These are phyloP conservation scores for Leptonema lineaticorne DNA, from an alignment of 1,140 invertebrate species.

Conservation along the genomic window DNA sequence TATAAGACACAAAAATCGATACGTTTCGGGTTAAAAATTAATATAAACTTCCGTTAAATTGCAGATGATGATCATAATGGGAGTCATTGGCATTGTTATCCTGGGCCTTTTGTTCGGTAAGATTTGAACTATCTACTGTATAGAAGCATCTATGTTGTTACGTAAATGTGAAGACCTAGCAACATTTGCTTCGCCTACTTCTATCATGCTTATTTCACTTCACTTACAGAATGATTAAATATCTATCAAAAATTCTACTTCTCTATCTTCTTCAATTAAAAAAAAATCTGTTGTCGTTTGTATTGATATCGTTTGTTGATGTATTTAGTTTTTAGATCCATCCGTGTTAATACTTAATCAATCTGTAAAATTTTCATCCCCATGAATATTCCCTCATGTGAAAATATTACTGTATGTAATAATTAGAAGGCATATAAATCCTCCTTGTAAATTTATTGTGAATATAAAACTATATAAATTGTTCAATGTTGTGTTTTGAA, in stretches of 20 bases:
- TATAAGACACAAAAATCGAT: not conserved
- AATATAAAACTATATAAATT: conserved; percentile 13
- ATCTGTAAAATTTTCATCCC: not conserved
- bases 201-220: conserved; percentile 25
- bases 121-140: conserved; percentile 49
- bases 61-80: conserved; percentile 93
- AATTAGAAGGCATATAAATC: conserved; percentile 19
- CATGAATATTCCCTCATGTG: conserved; percentile 9
- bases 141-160: conserved; percentile 36
- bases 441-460: conserved; percentile 19
- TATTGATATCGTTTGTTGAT: no score
- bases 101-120: conserved; percentile 88
- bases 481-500: conserved; percentile 12
- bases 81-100: conserved; percentile 82
- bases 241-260: no score
- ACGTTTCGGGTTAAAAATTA: not conserved
- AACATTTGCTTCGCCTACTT: conserved; percentile 37
- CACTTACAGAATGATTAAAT: conserved; percentile 17
- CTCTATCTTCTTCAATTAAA: not conserved
- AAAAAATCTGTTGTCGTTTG: no score
- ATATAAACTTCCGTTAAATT: conserved; percentile 35
- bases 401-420: conserved; percentile 17
- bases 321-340: no score
- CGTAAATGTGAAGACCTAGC: conserved; percentile 31
- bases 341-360: conserved; percentile 8